Conservation (phyloP, 1,140 invertebrate genomes). For the Pantala flavescens region DNA sequence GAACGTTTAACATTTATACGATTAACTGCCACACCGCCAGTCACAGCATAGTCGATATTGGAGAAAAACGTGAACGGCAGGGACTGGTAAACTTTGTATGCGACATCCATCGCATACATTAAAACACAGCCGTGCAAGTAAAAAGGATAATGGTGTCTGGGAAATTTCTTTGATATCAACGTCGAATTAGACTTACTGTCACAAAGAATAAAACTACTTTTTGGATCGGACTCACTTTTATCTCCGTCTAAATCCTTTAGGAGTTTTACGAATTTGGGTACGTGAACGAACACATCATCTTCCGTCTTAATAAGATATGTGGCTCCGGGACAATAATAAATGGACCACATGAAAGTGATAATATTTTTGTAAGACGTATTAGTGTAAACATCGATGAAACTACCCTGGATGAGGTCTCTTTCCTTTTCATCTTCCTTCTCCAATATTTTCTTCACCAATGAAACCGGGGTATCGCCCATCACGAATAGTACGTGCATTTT, state of each 20-base stretch:
- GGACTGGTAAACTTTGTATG: constrained; percentile 47
- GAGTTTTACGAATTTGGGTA: constrained; percentile 49
- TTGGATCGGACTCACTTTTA: constrained; percentile 42
- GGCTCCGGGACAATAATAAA: constrained; percentile 49
- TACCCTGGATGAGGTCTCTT: constrained; percentile 66
- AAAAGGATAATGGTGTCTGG: constrained; percentile 43
- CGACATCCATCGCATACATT: constrained; percentile 58
- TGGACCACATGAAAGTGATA: constrained; percentile 68
- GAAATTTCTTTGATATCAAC: no score
- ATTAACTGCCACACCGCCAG: constrained; percentile 46
- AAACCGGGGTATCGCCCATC: constrained; percentile 45
- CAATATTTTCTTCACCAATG: constrained; percentile 36
- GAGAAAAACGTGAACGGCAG: constrained; percentile 56
- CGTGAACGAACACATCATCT: constrained; percentile 69
- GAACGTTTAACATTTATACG: no score
- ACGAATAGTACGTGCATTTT: constrained; percentile 51
- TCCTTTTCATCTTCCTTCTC: constrained; percentile 47
- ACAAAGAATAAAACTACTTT: constrained; percentile 13
- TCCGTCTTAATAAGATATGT: constrained; percentile 67
- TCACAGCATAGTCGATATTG: constrained; percentile 77
- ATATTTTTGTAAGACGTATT: constrained; percentile 83
- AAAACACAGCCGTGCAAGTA: constrained; percentile 71
- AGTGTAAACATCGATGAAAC: constrained; percentile 65
- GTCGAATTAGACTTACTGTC: no score
- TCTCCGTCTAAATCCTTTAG: constrained; percentile 43